Evolutionary conservation across 2,797 vertebrate genomes (phyloP).

Genomic region (Clamator glandarius): DNA sequence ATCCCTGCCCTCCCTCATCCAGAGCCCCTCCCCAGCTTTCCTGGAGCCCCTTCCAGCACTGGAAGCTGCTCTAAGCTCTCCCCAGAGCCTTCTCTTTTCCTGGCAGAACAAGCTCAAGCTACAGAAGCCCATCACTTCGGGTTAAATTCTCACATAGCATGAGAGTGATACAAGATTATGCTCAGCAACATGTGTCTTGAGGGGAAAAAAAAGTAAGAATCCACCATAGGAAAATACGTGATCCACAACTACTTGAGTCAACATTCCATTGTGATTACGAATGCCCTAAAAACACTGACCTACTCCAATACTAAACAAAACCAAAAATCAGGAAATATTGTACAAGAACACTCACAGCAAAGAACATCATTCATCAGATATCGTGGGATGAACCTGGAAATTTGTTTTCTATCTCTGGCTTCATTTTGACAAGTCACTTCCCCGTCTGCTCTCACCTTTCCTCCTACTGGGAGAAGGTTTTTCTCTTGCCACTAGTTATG

Average conservation of each 20-base stretch:
- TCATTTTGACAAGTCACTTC: neutral
- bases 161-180: neutral
- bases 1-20: too few relatives aligned
- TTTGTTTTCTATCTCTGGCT: neutral
- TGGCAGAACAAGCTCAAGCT: neutral
- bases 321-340: neutral
- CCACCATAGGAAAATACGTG: neutral
- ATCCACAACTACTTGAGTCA: neutral
- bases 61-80: too few relatives aligned
- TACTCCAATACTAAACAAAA: fast-evolving
- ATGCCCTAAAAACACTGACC: neutral
- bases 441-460: neutral
- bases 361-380: neutral
- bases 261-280: neutral
- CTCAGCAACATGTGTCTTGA: neutral
- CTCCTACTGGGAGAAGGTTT: neutral
- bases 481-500: neutral
- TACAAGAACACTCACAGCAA: neutral
- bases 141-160: neutral
- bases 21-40: too few relatives aligned
- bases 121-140: neutral
- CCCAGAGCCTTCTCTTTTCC: too few relatives aligned
- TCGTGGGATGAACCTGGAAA: neutral
- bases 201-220: neutral
- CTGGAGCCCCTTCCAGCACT: too few relatives aligned